Evolutionary conservation across 2,797 vertebrate species (phyloP), one percentile per base, ranked within the genome.

Genomic region (Notolabrus celidotus): DNA sequence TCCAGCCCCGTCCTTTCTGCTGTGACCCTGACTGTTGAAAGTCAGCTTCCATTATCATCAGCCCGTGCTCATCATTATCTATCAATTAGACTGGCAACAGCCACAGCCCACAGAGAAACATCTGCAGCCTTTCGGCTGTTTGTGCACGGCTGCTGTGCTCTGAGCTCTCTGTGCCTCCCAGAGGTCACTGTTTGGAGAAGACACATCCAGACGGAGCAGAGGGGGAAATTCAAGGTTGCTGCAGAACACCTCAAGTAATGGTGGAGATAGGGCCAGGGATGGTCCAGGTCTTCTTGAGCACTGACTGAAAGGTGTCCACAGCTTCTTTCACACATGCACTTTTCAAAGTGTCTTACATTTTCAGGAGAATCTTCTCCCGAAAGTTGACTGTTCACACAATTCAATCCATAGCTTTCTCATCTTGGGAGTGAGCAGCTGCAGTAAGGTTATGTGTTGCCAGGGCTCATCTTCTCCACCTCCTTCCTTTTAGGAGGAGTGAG

Each of bases 1-100:
- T 46, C 56, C 38, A 25, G 22, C 49, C 70, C 20, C 58, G 64
- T 67, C 62, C 63, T 59, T 53, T 76, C 62, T n/a, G 15, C 74
- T 61, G 29, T 81, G 74, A 81, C 83, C 84, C 88, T 84, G 80
- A 79, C 81, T 74, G 76, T 66, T 85, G 77, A 91, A 85, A 82
- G 80, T 84, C 86, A 86, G 49, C 76, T 92, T 89, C 57, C 69
- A 89, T 93, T 90, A 93, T 77, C 71, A 88, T 93, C 91, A 92
- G 72, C 72, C 77, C 34, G 39, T 27, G 41, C 83, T 84, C 74
- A 83, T 93, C 89, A 91, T 88, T 90, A 91, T 83, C 77, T 82
- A 88, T 92, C 91, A 92, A 89, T 92, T 93, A 92, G 82, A 86
- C 77, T 82, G 80, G 71, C 83, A 88, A 70, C 83, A 66, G 83